Evolutionary conservation across 2,888 invertebrate genomes (phyloP), one percentile per base, ranked within the genome.

Genomic region (Myopa tessellatipennis): DNA sequence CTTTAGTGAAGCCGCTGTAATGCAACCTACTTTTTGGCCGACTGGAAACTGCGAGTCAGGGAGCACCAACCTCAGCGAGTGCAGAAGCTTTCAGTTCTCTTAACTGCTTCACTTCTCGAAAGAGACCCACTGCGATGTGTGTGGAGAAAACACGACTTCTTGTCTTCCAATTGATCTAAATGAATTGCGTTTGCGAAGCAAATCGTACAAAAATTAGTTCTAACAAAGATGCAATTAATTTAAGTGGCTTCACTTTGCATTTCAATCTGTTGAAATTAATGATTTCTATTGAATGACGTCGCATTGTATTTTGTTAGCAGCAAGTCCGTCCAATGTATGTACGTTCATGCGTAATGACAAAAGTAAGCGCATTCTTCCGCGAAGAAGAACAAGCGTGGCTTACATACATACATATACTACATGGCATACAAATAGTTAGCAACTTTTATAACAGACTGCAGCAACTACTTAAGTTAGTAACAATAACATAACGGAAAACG

Each of bases 291-390:
- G 45, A 45, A 45, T 45, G 45, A 45, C 45, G 10, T 45, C 10
- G 45, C 45, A 45, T 45, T 45, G 45, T 10, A 10, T 45, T 45
- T 45, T 45, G 45, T 6, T 45, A 45, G 61, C 6, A 69, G 68
- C 40, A 65, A 72, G 68, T 78, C 78, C 78, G 78, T 78, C 78
- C 78, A 67, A 38, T 69, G 50, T 58, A n/a, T 26, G 26, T 26
- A 45, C 45, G 45, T 45, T 6, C 45, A 45, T 45, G 7, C 45
- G 72, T 61, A 74, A 76, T 68, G 75, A 68, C 72, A 68, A 73
- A 63, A 76, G 75, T 78, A 52, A 69, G 67, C 1, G 67, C 45
- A 45, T 45, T 45, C 6, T 45, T 45, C 10, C 45, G 10, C 45
- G 6, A 45, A 45, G 45, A 45, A 45, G 6, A 45, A 45, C 45